Evolutionary conservation across 1,140 invertebrate species (phyloP), one percentile per base, ranked within the genome.

Genomic region (Cydia amplana): DNA sequence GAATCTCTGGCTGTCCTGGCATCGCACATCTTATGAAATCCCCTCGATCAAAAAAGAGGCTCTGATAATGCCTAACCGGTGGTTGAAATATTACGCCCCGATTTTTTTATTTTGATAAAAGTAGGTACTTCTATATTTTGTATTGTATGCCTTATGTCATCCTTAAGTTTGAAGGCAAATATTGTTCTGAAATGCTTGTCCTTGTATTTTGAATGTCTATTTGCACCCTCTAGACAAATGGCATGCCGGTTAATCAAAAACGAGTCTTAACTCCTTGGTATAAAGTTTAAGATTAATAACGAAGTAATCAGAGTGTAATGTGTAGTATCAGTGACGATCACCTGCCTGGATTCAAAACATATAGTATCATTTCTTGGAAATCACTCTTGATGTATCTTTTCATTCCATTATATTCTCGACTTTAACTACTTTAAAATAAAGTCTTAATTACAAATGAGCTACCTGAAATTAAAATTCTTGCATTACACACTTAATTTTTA

Each of bases 281-380:
- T 23, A 60, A 60, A 60, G 55, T 23, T 55, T 60, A 23, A 23
- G 2, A 23, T 60, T 20, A 20, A 23, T 4, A 23, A 60, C 18
- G 9, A 60, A 60, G 20, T 60, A 12, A 60, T 60, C 55, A 23
- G 55, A 23, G 55, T 60, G 7, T 60, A 60, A 60, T 60, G 18
- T 60, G 18, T 60, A 60, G n/a, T 55, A 55, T 55, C 51, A 55
- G 55, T 60, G 55, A 23, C 55, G 55, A 60, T 60, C 55, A 60
- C 16, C 49, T 18, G 49, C 49, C 49, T 51, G 49, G 20, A 60
- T 60, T 60, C 9, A 23, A 60, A 60, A 60, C 2, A 20, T 4
- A 60, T 12, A 60, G 55, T 60, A 23, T 60, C 18, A 23, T 23
- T 23, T 60, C 55, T 60, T 60, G 55, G 55, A 23, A 51, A 51